Evolutionary conservation across 2,888 invertebrate species (phyloP).

Genomic region (Eupelmus urozonus): DNA sequence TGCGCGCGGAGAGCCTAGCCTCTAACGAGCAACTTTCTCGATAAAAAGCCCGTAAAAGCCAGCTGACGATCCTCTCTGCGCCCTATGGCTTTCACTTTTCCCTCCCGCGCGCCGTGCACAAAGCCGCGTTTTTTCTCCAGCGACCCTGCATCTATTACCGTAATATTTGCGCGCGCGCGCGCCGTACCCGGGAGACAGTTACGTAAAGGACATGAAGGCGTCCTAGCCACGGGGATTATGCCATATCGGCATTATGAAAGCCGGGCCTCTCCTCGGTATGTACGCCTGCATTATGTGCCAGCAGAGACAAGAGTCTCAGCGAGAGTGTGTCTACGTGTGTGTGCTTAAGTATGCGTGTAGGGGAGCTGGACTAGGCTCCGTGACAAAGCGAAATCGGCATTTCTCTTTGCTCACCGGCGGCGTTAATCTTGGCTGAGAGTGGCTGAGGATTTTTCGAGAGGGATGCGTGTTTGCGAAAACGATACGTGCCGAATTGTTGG

Average conservation of each 20-base stretch:
- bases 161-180: conserved; percentile 51
- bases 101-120: background rate
- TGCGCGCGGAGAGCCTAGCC: background rate
- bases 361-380: too few relatives aligned
- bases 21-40: background rate
- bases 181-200: conserved; percentile 12
- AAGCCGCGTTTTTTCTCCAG: conserved; percentile 23
- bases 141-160: conserved; percentile 53
- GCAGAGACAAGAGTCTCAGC: background rate
- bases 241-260: conserved; percentile 54
- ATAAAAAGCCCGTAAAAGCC: background rate
- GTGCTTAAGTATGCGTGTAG: background rate
- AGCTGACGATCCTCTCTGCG: conserved; percentile 3
- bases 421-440: conserved; percentile 5
- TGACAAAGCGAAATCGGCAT: conserved; percentile 12
- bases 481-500: background rate
- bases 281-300: background rate
- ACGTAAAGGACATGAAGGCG: conserved; percentile 57
- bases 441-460: conserved; percentile 1
- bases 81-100: conserved; percentile 48
- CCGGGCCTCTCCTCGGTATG: background rate
- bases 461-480: background rate
- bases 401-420: background rate
- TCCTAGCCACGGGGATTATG: conserved; percentile 45
- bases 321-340: background rate